Evolutionary conservation across 2,888 invertebrate genomes (phyloP), one percentile per base, ranked within the genome.

Genomic region (Orgyia antiqua): DNA sequence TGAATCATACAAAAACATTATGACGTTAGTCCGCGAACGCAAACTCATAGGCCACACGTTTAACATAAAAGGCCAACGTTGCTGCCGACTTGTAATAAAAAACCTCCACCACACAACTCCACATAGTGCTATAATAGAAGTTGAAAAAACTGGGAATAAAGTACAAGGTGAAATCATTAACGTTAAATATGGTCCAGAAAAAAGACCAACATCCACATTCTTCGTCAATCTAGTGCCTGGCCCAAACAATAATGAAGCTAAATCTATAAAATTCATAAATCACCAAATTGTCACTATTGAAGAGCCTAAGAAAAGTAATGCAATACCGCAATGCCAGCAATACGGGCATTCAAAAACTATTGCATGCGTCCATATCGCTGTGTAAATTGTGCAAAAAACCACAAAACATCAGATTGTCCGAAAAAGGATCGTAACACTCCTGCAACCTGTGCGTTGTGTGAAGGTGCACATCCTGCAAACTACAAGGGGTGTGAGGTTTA

Each of bases 401-500:
- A 32, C 18, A 26, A 10, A 12, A 33, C 33, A 2, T 7, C 11
- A 3, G 21, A 26, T 1, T 26, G 29, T 11, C 11, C 26, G 0
- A 33, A 29, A 10, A 10, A 7, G 3, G 26, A 27, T n/a, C n/a
- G 21, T 2, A 27, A 18, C 8, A 19, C 27, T 2, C 32, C 32
- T 10, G 27, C 32, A 3, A 23, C 3, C 0, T 32, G 32, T 19
- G 21, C 27, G 1, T n/a, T 32, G 0, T 32, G 32, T 4, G 1
- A 2, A 2, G 18, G 32, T 3, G 9, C 9, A 3, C 36, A 39
- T 8, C 39, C 39, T 5, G 35, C 39, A 1, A 39, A 39, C 19
- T 39, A 36, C 5, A 36, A 35, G 21, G 35, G 39, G 3, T 35
- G 37, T 27, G 21, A 21, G 2, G 23, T 23, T 3, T 23, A 23